These are phyloP conservation scores for Drosophila fulvimacula DNA, from an alignment of 2,888 invertebrate genomes.

Conservation along the genomic window DNA sequence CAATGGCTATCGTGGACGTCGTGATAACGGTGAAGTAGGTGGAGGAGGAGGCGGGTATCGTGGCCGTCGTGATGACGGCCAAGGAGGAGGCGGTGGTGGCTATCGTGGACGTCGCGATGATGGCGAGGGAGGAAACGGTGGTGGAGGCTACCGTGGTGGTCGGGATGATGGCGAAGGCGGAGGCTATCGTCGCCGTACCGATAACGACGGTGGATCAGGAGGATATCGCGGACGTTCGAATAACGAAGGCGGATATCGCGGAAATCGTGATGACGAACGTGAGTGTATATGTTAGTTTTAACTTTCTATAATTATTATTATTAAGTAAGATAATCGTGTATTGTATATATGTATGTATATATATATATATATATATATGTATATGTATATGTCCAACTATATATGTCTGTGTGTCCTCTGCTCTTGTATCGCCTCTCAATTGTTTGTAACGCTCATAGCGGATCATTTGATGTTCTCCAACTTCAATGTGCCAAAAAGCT, in stretches of 20 bases:
- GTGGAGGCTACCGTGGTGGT: constrained; percentile 18
- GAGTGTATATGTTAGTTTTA: background rate
- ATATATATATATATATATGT: no score
- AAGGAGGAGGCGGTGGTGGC: constrained; percentile 26
- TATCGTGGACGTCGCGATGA: constrained; percentile 1
- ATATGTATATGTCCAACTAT: constrained; percentile 3
- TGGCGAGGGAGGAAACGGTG: constrained; percentile 8
- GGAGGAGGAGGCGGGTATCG: constrained; percentile 13
- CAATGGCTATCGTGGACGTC: constrained; percentile 5
- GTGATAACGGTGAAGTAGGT: background rate
- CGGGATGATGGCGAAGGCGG: constrained; percentile 18
- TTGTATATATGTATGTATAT: no score
- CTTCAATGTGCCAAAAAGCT: constrained; percentile 53
- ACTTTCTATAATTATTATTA: background rate
- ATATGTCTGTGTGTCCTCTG: constrained; percentile 16
- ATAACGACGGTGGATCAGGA: background rate
- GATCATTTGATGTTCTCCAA: constrained; percentile 2
- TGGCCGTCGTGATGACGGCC: constrained; percentile 22
- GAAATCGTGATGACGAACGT: constrained; percentile 28
- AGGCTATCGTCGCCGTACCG: constrained; percentile 4
- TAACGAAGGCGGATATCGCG: constrained; percentile 15
- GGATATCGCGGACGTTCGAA: constrained; percentile 24
- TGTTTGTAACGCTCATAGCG: constrained; percentile 14
- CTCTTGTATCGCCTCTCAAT: constrained; percentile 7
- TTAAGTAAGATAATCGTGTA: constrained; percentile 2